Conservation (phyloP, 2,797 vertebrate genomes). For the Ispidina picta region DNA sequence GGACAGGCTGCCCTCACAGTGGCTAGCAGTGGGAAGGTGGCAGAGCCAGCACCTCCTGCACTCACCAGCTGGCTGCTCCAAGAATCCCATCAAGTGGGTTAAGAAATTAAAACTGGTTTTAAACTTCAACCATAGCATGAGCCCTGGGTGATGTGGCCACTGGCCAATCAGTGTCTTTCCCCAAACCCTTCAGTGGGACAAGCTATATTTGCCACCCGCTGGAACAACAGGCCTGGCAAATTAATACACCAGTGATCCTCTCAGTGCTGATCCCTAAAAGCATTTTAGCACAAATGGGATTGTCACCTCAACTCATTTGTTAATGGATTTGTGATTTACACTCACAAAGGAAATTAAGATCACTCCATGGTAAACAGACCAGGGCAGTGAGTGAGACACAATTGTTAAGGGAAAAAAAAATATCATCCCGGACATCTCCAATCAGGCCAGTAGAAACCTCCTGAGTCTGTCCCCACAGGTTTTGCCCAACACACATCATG, state of each 20-base stretch:
- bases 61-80: neutral
- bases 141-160: neutral
- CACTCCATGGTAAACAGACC: conserved; percentile 21
- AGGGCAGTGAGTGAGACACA: neutral
- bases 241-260: conserved; percentile 36
- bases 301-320: conserved; percentile 66
- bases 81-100: neutral
- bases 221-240: conserved; percentile 62
- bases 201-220: conserved; percentile 14
- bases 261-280: conserved; percentile 57
- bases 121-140: neutral
- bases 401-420: neutral
- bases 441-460: neutral
- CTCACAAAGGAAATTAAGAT: conserved; percentile 55
- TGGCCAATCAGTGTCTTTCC: neutral
- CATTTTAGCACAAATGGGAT: conserved; percentile 65
- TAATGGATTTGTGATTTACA: conserved; percentile 64
- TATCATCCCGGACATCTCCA: neutral
- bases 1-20: fast-evolving
- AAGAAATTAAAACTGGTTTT: neutral
- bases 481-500: neutral
- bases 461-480: neutral
- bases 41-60: neutral
- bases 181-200: neutral
- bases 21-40: neutral